Conservation (phyloP, 2,113 vertebrate genomes). For the Aphyosemion australe region DNA sequence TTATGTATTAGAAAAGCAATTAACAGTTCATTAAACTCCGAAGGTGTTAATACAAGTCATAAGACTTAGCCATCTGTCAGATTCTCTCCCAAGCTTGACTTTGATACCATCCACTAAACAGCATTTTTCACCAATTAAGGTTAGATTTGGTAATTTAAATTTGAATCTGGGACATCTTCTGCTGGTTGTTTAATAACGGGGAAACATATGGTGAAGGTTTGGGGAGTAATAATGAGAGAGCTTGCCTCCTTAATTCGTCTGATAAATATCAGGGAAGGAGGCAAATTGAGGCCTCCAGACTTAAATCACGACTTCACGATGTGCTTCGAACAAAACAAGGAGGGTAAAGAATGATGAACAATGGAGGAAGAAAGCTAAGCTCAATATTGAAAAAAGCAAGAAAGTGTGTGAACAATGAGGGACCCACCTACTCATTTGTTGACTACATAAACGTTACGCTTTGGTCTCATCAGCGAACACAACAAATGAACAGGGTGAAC, state of each 20-base stretch:
- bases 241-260: constrained; percentile 78
- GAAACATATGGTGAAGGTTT: constrained; percentile 80
- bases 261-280: constrained; percentile 74
- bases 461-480: constrained; percentile 63
- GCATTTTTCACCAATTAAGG: constrained; percentile 78
- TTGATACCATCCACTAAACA: constrained; percentile 75
- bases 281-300: constrained; percentile 79
- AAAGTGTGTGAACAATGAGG: constrained; percentile 50
- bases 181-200: constrained; percentile 76
- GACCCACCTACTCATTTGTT: constrained; percentile 64
- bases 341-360: constrained; percentile 12
- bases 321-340: constrained; percentile 26
- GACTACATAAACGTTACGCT: constrained; percentile 68
- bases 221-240: constrained; percentile 76
- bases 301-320: no score
- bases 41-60: constrained; percentile 83
- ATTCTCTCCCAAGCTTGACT: constrained; percentile 73
- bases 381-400: constrained; percentile 28
- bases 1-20: constrained; percentile 84
- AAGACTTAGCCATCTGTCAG: constrained; percentile 84
- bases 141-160: constrained; percentile 80
- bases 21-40: constrained; percentile 84
- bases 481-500: constrained; percentile 71
- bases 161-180: constrained; percentile 79
- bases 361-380: constrained; percentile 16